Percentiles rank a stretch among this genome's conserved stretches.
Conservation (phyloP, 2,888 invertebrate species). For the Polymixis lichenea region DNA sequence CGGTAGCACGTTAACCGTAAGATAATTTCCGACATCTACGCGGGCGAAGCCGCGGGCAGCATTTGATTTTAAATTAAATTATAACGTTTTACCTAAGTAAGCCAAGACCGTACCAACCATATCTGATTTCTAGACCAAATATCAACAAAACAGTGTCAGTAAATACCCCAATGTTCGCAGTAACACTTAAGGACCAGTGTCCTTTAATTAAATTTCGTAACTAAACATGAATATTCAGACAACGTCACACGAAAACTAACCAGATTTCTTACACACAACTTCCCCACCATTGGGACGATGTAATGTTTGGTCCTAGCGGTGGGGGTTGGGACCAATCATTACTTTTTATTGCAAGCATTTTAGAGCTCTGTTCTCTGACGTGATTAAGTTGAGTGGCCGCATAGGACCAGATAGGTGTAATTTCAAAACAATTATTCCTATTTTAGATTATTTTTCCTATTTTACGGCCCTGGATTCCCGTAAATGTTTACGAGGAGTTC, state of each 20-base stretch:
- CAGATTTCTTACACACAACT: conserved; percentile 45
- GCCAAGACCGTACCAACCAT: background rate
- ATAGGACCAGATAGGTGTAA: conserved; percentile 52
- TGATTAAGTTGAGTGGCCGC: conserved; percentile 51
- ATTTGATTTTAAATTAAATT: background rate
- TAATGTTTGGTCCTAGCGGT: background rate
- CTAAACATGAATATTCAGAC: conserved; percentile 55
- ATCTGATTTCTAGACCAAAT: conserved; percentile 3
- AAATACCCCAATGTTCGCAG: background rate
- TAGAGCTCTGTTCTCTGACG: conserved; percentile 41
- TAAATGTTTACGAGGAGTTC: conserved; percentile 60
- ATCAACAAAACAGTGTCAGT: conserved; percentile 6
- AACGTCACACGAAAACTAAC: conserved; percentile 18
- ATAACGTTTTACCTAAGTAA: background rate
- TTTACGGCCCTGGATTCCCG: conserved; percentile 15
- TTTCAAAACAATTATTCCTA: conserved; percentile 38
- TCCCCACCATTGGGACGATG: conserved; percentile 35
- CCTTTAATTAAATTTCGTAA: conserved; percentile 58
- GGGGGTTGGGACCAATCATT: conserved; percentile 39
- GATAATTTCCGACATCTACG: too few species aligned
- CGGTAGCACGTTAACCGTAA: too few species aligned
- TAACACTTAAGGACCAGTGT: conserved; percentile 6
- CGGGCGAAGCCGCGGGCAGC: too few species aligned
- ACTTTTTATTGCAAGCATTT: conserved; percentile 63
- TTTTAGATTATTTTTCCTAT: conserved; percentile 40